A percentile compares a stretch with the other conserved stretches of the same genome.
Evolutionary conservation across 2,113 vertebrate genomes (phyloP).

Genomic region (Nothoprocta pentlandii): DNA sequence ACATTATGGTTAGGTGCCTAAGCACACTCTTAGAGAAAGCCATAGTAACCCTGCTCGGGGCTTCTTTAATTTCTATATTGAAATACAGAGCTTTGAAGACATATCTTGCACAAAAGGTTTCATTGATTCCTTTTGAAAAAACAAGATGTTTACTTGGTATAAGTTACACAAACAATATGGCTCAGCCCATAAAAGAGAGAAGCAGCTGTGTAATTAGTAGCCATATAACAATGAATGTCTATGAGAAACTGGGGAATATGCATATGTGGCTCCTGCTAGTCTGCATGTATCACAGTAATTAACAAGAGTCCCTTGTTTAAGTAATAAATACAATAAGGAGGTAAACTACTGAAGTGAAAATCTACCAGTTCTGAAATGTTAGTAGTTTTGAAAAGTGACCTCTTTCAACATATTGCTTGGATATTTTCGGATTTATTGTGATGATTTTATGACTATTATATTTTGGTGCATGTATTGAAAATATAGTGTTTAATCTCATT

Average conservation of each 20-base stretch:
- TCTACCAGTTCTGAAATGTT: neutral
- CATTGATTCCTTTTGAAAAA: neutral
- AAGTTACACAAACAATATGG: neutral
- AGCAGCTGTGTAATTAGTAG: constrained; percentile 48
- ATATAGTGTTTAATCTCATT: neutral
- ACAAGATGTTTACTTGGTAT: neutral
- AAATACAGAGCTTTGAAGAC: neutral
- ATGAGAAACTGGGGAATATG: neutral
- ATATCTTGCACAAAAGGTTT: neutral
- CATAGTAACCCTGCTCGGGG: neutral
- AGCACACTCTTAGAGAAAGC: neutral
- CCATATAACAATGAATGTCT: neutral
- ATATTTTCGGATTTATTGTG: neutral
- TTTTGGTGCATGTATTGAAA: neutral
- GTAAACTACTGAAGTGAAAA: neutral
- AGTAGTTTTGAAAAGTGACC: neutral
- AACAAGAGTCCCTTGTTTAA: neutral
- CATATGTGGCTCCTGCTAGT: neutral
- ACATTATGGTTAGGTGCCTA: neutral
- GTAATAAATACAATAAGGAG: neutral
- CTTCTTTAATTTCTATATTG: neutral
- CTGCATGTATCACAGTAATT: neutral
- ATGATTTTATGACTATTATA: neutral
- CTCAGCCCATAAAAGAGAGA: constrained; percentile 24
- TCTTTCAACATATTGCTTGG: neutral